Conservation (phyloP, 1,140 invertebrate genomes). For the Sycobia sp. region DNA sequence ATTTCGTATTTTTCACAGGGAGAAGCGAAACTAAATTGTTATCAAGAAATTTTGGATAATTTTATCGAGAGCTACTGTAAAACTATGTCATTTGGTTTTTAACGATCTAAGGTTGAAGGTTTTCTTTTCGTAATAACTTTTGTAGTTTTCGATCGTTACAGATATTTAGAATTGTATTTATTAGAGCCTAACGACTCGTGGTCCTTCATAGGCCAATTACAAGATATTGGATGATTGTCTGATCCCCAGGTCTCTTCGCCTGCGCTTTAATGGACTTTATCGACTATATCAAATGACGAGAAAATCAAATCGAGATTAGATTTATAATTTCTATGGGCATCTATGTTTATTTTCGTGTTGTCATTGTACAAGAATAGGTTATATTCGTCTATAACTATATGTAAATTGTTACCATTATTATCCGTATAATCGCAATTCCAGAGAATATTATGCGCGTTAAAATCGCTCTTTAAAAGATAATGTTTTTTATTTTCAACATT, state of each 20-base stretch:
- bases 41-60: too few species aligned
- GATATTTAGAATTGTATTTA: too few species aligned
- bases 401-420: neutral
- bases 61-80: neutral
- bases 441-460: neutral
- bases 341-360: neutral
- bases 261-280: conserved; percentile 41
- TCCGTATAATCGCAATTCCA: neutral
- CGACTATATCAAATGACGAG: conserved; percentile 34
- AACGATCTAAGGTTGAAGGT: conserved; percentile 13
- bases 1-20: too few species aligned
- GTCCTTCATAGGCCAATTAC: too few species aligned
- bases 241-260: conserved; percentile 42
- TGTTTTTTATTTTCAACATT: too few species aligned
- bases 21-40: too few species aligned
- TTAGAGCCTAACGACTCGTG: too few species aligned
- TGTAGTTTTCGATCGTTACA: conserved; percentile 32
- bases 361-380: neutral
- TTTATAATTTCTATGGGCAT: neutral
- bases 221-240: conserved; percentile 50
- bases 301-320: conserved; percentile 28
- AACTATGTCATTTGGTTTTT: neutral
- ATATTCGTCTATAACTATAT: neutral
- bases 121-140: conserved; percentile 23
- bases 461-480: neutral